Base-by-base conservation (phyloP, 1,140 invertebrate species). In the Battus philenor region DNA sequence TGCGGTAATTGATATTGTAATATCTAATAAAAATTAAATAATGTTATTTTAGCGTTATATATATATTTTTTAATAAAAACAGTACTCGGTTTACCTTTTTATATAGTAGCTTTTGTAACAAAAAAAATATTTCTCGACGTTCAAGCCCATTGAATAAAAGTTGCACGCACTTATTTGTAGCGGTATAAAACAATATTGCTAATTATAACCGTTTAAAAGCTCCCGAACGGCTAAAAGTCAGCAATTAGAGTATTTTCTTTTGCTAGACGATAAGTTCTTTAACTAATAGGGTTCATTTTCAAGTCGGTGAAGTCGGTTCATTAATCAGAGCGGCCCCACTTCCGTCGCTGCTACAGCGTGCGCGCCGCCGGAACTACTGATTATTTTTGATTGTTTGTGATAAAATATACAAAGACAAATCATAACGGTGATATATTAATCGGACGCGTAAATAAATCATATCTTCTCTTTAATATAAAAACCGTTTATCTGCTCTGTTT, bases 341-440 rank as follows among this genome's bases (percentile, higher is more conserved):
- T 76, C 74, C 75, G 76, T 73, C 76, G 66, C 62, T 56, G 54
- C 59, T 47, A 47, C 69, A 63, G 61, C 52, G 50, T 55, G 58
- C 46, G 54, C 47, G 33, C 39, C 54, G 61, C 58, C 68, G 73
- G 73, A 72, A 79, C 68, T 68, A 60, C 55, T 58, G 67, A 67
- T 75, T 76, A 74, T 77, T 79, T 77, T 68, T 69, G 68, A 83
- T 80, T 75, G 76, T 78, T 80, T 80, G 73, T 73, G 73, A 80
- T 78, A 75, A 77, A 72, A 70, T 65, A 77, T 69, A 75, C 70
- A 71, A 70, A 68, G 67, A 75, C 64, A 62, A 62, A 70, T 64
- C 51, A 49, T 67, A 68, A 62, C 67, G 54, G 62, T 46, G 33
- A 54, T 61, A 64, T 76, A 62, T 76, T 72, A 66, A 68, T 83